A percentile compares a stretch with the other conserved stretches of the same genome.
These are phyloP conservation scores for Athene noctua DNA, from an alignment of 2,113 vertebrate genomes.

Conservation along the genomic window DNA sequence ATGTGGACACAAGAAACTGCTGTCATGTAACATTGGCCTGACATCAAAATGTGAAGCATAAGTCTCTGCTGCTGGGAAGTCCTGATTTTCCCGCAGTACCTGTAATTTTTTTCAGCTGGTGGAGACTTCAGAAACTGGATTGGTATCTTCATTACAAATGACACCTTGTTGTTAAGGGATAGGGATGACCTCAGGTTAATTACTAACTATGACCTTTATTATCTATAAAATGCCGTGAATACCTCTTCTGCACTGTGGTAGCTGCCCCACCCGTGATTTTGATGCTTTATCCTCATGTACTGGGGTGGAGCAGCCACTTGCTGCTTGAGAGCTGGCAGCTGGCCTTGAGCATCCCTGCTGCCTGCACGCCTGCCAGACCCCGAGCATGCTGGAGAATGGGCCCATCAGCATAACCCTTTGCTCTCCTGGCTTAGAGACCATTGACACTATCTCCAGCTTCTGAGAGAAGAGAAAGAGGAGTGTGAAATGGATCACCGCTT, in stretches of 20 bases:
- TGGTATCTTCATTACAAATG: neutral
- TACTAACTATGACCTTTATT: neutral
- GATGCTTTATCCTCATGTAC: neutral
- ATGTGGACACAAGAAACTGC: neutral
- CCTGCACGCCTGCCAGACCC: neutral
- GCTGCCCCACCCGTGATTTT: neutral
- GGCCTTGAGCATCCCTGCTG: neutral
- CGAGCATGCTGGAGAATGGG: accelerated
- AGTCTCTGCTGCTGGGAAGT: neutral
- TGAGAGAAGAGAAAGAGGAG: no score
- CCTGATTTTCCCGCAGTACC: neutral
- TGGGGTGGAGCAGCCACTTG: neutral
- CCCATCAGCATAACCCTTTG: neutral
- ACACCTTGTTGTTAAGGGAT: neutral
- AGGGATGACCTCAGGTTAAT: neutral
- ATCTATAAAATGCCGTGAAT: neutral
- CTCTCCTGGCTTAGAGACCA: neutral
- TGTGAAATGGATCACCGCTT: accelerated
- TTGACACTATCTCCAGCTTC: neutral
- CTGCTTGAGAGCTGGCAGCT: neutral
- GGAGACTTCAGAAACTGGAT: neutral
- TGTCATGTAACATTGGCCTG: neutral
- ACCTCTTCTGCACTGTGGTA: neutral
- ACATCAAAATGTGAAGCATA: accelerated
- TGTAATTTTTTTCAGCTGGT: neutral